These are phyloP conservation scores for Amphimedon queenslandica DNA, from an alignment of 37 sponge, comb jelly and placozoan genomes.

Conservation along the genomic window DNA sequence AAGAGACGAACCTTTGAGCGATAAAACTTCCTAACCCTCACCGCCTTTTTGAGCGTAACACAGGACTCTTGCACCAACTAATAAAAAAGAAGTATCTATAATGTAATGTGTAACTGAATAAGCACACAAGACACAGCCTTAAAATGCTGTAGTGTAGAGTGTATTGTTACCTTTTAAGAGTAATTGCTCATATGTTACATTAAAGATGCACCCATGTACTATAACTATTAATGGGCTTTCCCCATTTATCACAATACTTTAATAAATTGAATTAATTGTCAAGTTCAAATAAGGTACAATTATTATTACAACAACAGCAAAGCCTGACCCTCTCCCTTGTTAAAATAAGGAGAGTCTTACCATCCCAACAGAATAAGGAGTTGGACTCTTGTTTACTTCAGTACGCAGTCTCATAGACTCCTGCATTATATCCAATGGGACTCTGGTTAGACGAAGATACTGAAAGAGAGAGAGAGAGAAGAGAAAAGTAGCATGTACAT, in stretches of 20 bases:
- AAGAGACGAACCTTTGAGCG: constrained; percentile 31
- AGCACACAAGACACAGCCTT: not conserved
- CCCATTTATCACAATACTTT: no score
- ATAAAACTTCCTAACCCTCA: constrained; percentile 45
- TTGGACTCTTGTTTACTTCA: constrained; percentile 46
- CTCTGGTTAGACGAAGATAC: constrained; percentile 60
- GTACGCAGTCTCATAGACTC: constrained; percentile 69
- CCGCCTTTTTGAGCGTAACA: constrained; percentile 41
- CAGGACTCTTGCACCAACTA: constrained; percentile 67
- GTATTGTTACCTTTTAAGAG: no score
- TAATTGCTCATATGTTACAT: no score
- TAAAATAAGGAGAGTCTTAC: no score
- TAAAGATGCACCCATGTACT: no score
- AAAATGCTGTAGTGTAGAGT: no score
- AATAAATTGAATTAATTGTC: no score
- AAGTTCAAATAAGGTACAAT: no score
- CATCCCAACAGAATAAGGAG: constrained; percentile 63
- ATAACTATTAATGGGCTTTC: no score
- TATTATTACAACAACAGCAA: no score
- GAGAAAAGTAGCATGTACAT: not conserved
- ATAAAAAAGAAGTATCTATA: not conserved
- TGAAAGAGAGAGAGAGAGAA: constrained; percentile 21
- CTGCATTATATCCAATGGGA: constrained; percentile 86
- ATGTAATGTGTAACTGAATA: not conserved
- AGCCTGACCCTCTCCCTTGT: no score